Evolutionary conservation across 2,113 vertebrate genomes (phyloP).

Genomic region (Syrrhaptes paradoxus): DNA sequence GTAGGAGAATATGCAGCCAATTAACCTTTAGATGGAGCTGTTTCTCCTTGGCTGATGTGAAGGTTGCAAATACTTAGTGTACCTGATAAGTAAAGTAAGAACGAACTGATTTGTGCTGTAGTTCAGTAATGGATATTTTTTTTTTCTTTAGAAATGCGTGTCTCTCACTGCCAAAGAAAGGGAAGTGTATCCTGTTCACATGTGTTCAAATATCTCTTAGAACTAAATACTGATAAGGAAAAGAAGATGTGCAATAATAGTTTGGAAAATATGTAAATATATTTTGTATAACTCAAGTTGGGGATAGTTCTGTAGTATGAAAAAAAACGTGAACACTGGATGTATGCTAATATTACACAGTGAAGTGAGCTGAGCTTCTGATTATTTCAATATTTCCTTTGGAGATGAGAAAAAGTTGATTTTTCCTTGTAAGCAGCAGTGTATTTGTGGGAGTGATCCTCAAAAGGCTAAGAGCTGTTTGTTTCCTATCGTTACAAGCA

Average conservation of each 20-base stretch:
- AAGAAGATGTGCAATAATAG: not conserved
- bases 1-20: not conserved
- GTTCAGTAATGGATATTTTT: not conserved
- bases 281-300: not conserved
- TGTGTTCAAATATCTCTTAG: not conserved
- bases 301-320: not conserved
- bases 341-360: not conserved
- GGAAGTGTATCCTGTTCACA: not conserved
- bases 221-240: not conserved
- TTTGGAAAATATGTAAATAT: not conserved
- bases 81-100: not conserved
- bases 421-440: not conserved
- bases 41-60: conserved; percentile 54
- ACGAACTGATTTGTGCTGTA: not conserved
- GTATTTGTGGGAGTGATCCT: not conserved
- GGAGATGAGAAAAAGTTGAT: not conserved
- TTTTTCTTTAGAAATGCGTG: not conserved
- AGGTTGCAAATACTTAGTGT: not conserved
- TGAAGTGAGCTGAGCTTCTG: not conserved
- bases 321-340: not conserved
- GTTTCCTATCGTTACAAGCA: not conserved
- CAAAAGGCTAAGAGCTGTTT: not conserved
- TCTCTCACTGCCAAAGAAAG: not conserved
- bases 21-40: conserved; percentile 71
- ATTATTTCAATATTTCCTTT: not conserved